Base-by-base conservation (phyloP, 2,888 invertebrate species). In the Drosophila maculinotata region DNA sequence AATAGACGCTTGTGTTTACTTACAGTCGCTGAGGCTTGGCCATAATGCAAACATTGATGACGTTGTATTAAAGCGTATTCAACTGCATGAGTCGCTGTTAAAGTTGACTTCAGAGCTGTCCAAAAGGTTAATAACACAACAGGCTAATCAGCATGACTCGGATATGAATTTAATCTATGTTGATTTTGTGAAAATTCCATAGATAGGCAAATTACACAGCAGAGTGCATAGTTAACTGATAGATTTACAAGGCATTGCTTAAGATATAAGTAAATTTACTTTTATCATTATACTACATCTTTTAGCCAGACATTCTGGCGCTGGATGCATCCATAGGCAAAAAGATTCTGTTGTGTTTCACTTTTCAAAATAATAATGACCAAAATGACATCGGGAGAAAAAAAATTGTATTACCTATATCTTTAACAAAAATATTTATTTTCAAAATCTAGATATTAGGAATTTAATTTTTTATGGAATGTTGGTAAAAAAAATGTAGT, bases 11-110 rank as follows among this genome's bases (percentile, higher is more conserved):
- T 36, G 48, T 85, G 51, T 65, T 54, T 67, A 58, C 36, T 44
- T 6, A 6, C 33, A 41, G 33, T 25, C 39, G 33, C 28, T 41
- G 42, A 28, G 48, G 23, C 44, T 31, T 48, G 53, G 20, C 26
- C 53, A 41, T 63, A 59, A 51, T 47, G 64, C 63, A 80, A 77
- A 80, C 65, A 70, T 33, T 7, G 58, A 58, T 69, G 82, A 85
- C 75, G 74, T 48, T 52, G 47, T 51, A 14, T 30, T 41, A 45
- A 60, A 44, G 35, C 31, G 45, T 41, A 49, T 48, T 58, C 44
- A 64, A 71, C 69, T 49, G 26, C 20, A 48, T 63, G 38, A 57
- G 38, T 56, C 44, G 49, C 25, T 41, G 45, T 47, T 33, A 20
- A 54, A n/a, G 31, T 58, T 30, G 30, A 56, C 39, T 56, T 36